Conservation (phyloP, 1,140 invertebrate genomes). For the Drosophila mauritiana region DNA sequence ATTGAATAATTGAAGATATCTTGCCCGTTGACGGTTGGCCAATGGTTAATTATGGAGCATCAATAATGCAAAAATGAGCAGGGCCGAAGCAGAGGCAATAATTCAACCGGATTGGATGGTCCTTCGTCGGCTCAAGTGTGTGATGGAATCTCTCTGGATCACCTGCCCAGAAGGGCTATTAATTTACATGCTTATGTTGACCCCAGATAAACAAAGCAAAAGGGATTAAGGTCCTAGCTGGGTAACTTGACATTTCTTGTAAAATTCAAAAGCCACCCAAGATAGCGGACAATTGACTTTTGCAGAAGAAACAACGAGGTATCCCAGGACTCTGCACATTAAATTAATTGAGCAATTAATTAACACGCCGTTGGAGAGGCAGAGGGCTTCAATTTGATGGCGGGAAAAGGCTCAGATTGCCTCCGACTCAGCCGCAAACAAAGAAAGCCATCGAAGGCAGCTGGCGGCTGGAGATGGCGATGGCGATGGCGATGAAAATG, state of each 20-base stretch:
- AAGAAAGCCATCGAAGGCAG: constrained; percentile 71
- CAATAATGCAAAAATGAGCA: constrained; percentile 51
- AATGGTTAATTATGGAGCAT: constrained; percentile 69
- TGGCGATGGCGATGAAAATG: constrained; percentile 14
- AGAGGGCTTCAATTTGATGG: constrained; percentile 53
- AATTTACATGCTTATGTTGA: constrained; percentile 50
- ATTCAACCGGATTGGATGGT: constrained; percentile 29
- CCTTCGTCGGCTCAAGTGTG: constrained; percentile 3
- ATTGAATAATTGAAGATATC: constrained; percentile 69
- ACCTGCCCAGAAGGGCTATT: constrained; percentile 39
- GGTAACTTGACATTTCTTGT: constrained; percentile 63
- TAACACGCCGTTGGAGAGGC: constrained; percentile 71
- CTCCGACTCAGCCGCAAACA: constrained; percentile 56
- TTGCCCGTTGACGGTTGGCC: constrained; percentile 25
- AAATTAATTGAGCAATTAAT: constrained; percentile 84
- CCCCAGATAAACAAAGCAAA: constrained; percentile 23
- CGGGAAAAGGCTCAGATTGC: constrained; percentile 41
- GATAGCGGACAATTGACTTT: constrained; percentile 73
- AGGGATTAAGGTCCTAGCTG: constrained; percentile 36
- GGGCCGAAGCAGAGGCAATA: constrained; percentile 7
- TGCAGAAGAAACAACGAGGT: constrained; percentile 13
- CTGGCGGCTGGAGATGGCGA: constrained; percentile 26
- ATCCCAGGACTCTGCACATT: constrained; percentile 59
- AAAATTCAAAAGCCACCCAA: constrained; percentile 57
- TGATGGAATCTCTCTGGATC: constrained; percentile 8